phyloP scores from a whole-genome alignment of 1,140 invertebrate genomes.

The Cotesia vestalis region DNA sequence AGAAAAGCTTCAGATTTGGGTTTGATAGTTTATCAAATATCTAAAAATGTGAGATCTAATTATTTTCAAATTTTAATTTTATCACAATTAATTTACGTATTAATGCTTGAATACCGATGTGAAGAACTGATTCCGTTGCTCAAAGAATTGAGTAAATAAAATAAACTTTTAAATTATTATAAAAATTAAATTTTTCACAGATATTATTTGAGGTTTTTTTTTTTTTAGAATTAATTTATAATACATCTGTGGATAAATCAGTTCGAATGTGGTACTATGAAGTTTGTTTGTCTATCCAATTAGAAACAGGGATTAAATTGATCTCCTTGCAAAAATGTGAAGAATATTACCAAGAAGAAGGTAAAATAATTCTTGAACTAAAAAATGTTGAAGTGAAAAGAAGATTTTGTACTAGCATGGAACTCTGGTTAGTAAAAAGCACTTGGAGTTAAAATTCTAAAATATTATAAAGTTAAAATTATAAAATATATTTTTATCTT shows the following conservation, averaged over 20 bases:
- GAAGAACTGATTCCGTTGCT: conserved; percentile 56
- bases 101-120: conserved; percentile 56
- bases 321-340: conserved; percentile 54
- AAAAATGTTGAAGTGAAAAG: conserved; percentile 54
- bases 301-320: conserved; percentile 64
- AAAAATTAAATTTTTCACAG: conserved; percentile 10
- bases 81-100: conserved; percentile 57
- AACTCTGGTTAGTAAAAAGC: conserved; percentile 54
- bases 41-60: conserved; percentile 53
- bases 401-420: conserved; percentile 59
- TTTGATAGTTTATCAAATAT: conserved; percentile 57
- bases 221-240: conserved; percentile 54
- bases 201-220: conserved; percentile 3
- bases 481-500: not conserved
- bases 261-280: conserved; percentile 66
- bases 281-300: conserved; percentile 61
- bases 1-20: conserved; percentile 58
- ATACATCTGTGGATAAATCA: conserved; percentile 62
- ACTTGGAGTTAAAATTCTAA: conserved; percentile 2
- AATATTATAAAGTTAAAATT: conserved; percentile 19
- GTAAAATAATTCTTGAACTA: conserved; percentile 52
- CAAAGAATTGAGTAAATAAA: conserved; percentile 56
- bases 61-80: conserved; percentile 55
- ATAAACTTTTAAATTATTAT: conserved; percentile 24
- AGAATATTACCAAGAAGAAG: conserved; percentile 58